A percentile compares a stretch with the other conserved stretches of the same genome.
Evolutionary conservation across 2,113 vertebrate species (phyloP).

Genomic region (Microtus montanus): DNA sequence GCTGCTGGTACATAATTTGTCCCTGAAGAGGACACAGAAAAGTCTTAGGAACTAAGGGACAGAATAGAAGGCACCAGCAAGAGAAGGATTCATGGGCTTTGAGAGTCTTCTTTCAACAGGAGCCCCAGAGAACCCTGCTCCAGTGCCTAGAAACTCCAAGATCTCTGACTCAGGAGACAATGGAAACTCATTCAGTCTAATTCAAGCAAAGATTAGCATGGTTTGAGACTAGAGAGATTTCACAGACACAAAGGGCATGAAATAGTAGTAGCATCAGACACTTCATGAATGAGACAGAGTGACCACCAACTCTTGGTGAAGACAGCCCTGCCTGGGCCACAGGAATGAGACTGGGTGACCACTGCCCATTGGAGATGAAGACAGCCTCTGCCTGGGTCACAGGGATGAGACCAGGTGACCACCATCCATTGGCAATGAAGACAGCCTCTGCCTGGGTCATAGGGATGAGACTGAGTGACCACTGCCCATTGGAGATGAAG

Average conservation of each 20-base stretch:
- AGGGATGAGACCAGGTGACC: too few relatives aligned
- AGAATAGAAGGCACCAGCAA: background rate
- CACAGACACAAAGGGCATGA: background rate
- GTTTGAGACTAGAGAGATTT: background rate
- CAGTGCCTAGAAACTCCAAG: background rate
- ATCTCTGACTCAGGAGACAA: background rate
- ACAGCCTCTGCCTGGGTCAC: background rate
- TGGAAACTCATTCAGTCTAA: background rate
- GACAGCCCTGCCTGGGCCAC: background rate
- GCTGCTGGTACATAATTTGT: background rate
- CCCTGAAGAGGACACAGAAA: background rate
- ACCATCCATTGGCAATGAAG: background rate
- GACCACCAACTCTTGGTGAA: background rate
- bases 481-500: background rate
- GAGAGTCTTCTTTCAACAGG: background rate
- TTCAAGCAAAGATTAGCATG: background rate
- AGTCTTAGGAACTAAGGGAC: background rate
- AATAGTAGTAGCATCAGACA: background rate
- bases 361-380: background rate
- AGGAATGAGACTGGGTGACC: too few relatives aligned
- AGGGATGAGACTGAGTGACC: too few relatives aligned
- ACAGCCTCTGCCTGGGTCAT: background rate
- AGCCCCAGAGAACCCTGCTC: background rate
- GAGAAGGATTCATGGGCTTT: background rate
- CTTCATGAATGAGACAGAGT: background rate